A percentile compares a stretch with the other conserved stretches of the same genome.
These are phyloP conservation scores for Colossoma macropomum DNA, from an alignment of 2,113 vertebrate genomes.

Conservation along the genomic window DNA sequence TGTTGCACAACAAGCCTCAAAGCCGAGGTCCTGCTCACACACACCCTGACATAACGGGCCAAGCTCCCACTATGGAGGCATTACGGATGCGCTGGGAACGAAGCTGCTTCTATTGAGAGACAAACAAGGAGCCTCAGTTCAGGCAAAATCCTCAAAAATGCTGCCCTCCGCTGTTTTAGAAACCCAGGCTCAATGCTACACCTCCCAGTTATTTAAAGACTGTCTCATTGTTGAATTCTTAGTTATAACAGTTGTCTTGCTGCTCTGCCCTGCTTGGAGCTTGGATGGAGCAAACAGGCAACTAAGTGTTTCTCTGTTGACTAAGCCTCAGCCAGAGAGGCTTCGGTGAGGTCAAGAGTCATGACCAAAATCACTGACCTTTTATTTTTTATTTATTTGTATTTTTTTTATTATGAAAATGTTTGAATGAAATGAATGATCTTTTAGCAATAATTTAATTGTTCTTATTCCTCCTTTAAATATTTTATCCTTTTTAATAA, in stretches of 20 bases:
- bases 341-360: background rate
- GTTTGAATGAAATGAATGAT: background rate
- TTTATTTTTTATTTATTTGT: too few species aligned
- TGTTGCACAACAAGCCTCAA: background rate
- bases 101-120: constrained; percentile 10
- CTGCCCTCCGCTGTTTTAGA: constrained; percentile 22
- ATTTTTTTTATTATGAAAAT: background rate
- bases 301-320: background rate
- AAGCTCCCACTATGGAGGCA: constrained; percentile 25
- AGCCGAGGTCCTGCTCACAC: background rate
- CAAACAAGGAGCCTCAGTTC: constrained; percentile 8
- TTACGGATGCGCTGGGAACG: constrained; percentile 31
- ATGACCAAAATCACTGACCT: background rate
- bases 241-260: background rate
- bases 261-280: background rate
- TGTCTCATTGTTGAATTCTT: background rate
- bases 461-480: background rate
- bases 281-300: background rate
- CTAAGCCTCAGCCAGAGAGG: background rate
- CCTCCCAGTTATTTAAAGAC: background rate
- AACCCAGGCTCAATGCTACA: background rate
- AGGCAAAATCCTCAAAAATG: constrained; percentile 4
- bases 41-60: constrained; percentile 10
- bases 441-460: background rate
- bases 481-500: too few species aligned